A percentile compares a stretch with the other conserved stretches of the same genome.
Evolutionary conservation across 1,140 invertebrate genomes (phyloP).

Genomic region (Diorhabda carinulata): DNA sequence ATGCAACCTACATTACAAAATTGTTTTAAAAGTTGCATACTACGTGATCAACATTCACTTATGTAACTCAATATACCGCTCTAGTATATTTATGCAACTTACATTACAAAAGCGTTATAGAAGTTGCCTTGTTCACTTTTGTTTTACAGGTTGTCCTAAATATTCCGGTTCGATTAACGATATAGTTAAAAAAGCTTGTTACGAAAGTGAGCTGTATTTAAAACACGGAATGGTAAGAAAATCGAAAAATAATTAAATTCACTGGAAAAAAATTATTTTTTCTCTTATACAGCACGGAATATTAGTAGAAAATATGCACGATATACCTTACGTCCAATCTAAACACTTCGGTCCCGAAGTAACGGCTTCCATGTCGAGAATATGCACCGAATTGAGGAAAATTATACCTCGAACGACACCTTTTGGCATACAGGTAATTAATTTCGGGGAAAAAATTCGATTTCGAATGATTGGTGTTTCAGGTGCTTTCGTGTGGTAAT

Average conservation of each 20-base stretch:
- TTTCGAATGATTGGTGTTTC: slow-evolving; percentile 11
- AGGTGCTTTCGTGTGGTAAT: slow-evolving; percentile 76
- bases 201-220: slow-evolving; percentile 60
- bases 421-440: slow-evolving; percentile 60
- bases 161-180: slow-evolving; percentile 49
- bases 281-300: slow-evolving; percentile 64
- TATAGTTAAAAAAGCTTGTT: slow-evolving; percentile 55
- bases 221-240: slow-evolving; percentile 55
- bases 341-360: slow-evolving; percentile 64
- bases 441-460: background rate
- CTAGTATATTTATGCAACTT: too few species aligned
- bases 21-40: too few species aligned
- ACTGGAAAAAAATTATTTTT: background rate
- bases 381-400: slow-evolving; percentile 55
- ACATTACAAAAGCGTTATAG: too few species aligned
- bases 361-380: slow-evolving; percentile 64
- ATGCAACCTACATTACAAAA: too few species aligned
- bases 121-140: slow-evolving; percentile 12
- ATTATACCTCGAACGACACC: slow-evolving; percentile 50
- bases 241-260: too few species aligned
- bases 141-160: slow-evolving; percentile 56
- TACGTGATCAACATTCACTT: too few species aligned
- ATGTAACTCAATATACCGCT: too few species aligned
- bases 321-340: slow-evolving; percentile 68
- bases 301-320: slow-evolving; percentile 84